Base-by-base conservation (phyloP, 2,113 vertebrate species). In the Rhipidura dahli region DNA sequence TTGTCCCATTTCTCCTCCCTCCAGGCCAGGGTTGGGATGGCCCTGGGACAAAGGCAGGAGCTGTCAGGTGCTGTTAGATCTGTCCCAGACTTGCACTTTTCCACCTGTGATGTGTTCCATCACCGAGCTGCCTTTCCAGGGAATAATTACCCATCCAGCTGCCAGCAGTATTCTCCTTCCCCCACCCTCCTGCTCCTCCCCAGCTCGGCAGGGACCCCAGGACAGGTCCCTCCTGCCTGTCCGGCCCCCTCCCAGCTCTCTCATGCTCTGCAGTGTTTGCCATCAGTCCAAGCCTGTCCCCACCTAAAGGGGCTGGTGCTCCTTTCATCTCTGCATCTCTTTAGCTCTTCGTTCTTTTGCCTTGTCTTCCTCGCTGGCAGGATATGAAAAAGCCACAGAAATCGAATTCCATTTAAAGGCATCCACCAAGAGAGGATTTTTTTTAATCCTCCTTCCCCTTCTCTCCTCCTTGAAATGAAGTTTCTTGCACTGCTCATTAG, bases 401-500 rank as follows among this genome's bases (percentile, higher is more conserved):
- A 95, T 85, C 31, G 26, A 94, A 96, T 95, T 59, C 68, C 65
- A 71, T 96, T 96, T 89, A 77, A 92, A 96, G n/a, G 76, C 70
- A 87, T 91, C 84, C 70, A 78, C 71, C 81, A 82, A 81, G 87
- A 87, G 75, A 83, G 93, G 63, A 63, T 54, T 83, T 90, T 78
- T 89, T 91, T 92, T 83, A 90, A 94, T 90, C 90, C 82, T 83
- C 85, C 90, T 94, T 94, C 84, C 83, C 49, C 70, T 85, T 84
- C 93, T 94, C 69, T 76, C 73, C 84, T 95, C 66, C 94, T 96
- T 83, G 96, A 97, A 97, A 97, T 94, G 94, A 95, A 95, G 94
- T 94, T 97, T 96, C 93, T 92, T 95, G 68, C 89, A 26, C 91
- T 96, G 94, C 95, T 97, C 96, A 97, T 97, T 97, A 97, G 96